A percentile compares a stretch with the other conserved stretches of the same genome.
These are phyloP conservation scores for Zeugodacus cucurbitae DNA, from an alignment of 1,140 invertebrate genomes.

Conservation along the genomic window DNA sequence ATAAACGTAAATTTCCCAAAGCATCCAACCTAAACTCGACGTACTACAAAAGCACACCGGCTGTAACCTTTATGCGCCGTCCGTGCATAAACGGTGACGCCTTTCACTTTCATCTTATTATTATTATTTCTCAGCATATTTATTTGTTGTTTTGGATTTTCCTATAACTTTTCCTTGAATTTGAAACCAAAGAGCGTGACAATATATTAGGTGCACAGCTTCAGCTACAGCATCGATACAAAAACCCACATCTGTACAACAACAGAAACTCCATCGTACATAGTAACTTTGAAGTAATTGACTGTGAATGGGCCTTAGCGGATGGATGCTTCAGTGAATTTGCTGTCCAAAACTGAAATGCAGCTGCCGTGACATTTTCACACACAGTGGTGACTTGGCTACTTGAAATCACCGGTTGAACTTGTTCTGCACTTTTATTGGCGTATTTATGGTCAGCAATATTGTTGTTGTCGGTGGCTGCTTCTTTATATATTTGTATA, in stretches of 20 bases:
- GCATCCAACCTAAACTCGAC: background rate
- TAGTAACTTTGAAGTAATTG: background rate
- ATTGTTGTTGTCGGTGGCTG: no score
- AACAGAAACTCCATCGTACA: background rate
- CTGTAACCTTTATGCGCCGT: background rate
- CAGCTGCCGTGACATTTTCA: slow-evolving; percentile 5
- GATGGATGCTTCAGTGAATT: slow-evolving; percentile 27
- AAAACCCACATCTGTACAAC: background rate
- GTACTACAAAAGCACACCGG: background rate
- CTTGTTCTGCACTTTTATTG: background rate
- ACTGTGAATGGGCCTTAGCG: background rate
- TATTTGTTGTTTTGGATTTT: background rate
- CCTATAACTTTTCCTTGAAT: background rate
- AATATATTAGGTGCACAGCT: slow-evolving; percentile 24
- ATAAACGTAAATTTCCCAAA: background rate
- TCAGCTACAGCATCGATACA: background rate
- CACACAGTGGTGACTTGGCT: background rate
- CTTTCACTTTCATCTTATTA: slow-evolving; percentile 15
- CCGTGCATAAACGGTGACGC: background rate
- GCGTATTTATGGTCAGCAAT: background rate
- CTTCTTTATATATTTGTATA: no score
- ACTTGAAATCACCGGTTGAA: background rate
- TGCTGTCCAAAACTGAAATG: background rate
- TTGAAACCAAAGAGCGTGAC: slow-evolving; percentile 16
- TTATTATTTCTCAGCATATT: background rate